Evolutionary conservation across 2,888 invertebrate genomes (phyloP).

Genomic region (Druceiella hillmani): DNA sequence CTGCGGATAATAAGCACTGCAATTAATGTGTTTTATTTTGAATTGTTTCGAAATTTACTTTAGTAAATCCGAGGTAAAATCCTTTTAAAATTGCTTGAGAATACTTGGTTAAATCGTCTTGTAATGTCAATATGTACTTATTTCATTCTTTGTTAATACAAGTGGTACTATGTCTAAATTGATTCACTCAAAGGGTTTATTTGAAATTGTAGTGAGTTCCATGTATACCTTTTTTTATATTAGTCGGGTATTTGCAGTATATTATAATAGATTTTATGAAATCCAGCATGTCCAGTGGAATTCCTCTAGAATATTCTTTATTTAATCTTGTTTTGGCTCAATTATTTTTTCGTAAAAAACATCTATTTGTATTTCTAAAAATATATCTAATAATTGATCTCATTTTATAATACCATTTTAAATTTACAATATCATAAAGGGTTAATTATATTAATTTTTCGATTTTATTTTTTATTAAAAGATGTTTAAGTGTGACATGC

Average conservation of each 20-base stretch:
- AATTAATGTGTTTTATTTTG: conserved; percentile 23
- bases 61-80: conserved; percentile 28
- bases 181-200: conserved; percentile 25
- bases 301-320: conserved; percentile 6
- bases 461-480: no score
- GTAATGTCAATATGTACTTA: no score
- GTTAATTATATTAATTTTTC: no score
- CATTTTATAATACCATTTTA: no score
- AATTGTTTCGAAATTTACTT: conserved; percentile 25
- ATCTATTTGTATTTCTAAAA: conserved; percentile 6
- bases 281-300: conserved; percentile 9
- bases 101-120: conserved; percentile 22
- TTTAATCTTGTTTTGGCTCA: conserved; percentile 3
- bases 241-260: conserved; percentile 24
- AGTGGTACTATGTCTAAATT: conserved; percentile 26
- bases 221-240: conserved; percentile 24
- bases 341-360: conserved; percentile 1
- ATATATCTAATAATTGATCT: conserved; percentile 7
- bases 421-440: no score
- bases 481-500: no score
- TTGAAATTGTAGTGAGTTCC: conserved; percentile 25
- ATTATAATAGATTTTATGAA: conserved; percentile 12
- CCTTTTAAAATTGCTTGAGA: conserved; percentile 26
- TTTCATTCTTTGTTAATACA: conserved; percentile 22
- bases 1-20: conserved; percentile 25